A percentile compares a stretch with the other conserved stretches of the same genome.
Conservation (phyloP, 2,888 invertebrate genomes). For the Gandaritis pyraliata region DNA sequence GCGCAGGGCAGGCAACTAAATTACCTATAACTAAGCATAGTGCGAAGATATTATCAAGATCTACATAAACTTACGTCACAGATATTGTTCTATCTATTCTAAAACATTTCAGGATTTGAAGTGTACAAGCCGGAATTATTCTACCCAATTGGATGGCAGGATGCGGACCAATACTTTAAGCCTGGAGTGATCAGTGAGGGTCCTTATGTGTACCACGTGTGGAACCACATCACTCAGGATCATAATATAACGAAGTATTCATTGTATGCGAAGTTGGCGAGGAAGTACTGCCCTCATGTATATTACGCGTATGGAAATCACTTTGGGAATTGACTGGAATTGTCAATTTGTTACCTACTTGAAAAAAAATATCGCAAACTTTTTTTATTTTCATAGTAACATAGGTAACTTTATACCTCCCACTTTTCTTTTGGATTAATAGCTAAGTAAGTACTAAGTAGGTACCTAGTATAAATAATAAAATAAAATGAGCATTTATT, state of each 20-base stretch:
- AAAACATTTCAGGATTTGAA: conserved; percentile 40
- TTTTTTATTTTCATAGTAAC: too few species aligned
- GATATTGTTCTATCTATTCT: too few species aligned
- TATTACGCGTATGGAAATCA: conserved; percentile 13
- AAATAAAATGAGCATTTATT: too few species aligned
- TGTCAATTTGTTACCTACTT: background rate
- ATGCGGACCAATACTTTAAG: conserved; percentile 31
- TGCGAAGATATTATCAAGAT: too few species aligned
- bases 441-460: too few species aligned
- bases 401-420: too few species aligned
- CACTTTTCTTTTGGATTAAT: too few species aligned
- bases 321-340: conserved; percentile 20
- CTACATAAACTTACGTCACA: too few species aligned
- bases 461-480: too few species aligned
- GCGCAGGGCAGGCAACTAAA: too few species aligned
- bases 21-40: too few species aligned
- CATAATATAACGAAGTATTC: background rate
- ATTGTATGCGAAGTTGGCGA: conserved; percentile 19
- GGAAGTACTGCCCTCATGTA: conserved; percentile 17
- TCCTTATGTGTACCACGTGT: conserved; percentile 18
- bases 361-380: too few species aligned
- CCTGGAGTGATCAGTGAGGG: conserved; percentile 5
- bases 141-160: conserved; percentile 40
- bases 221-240: conserved; percentile 13
- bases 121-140: conserved; percentile 38